Base-by-base conservation (phyloP, 1,140 invertebrate genomes). In the Papilio polyxenes region DNA sequence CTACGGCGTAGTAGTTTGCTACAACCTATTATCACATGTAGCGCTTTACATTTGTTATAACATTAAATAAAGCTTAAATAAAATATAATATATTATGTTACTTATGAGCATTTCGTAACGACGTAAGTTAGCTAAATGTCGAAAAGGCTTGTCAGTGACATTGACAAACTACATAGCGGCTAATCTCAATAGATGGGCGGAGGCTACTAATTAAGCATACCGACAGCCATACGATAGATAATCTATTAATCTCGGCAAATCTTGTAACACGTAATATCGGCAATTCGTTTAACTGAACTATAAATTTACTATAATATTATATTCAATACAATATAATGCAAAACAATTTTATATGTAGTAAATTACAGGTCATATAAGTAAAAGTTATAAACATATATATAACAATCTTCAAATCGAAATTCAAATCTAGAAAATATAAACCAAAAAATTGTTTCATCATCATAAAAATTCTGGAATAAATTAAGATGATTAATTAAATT, bases 101-200 rank as follows among this genome's bases (percentile, higher is more conserved):
- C 56, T n/a, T 17, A 17, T 59, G 17, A 17, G 8, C 56, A 59
- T 51, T 51, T n/a, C 23, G 23, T 17, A 56, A 56, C 20, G 48
- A 31, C 51, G 10, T 78, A 59, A 78, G 76, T 62, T 62, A 59
- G 76, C 56, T 78, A 78, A 78, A 78, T 78, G 76, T 62, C 23
- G 51, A 78, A 78, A 78, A 78, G 51, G 76, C 85, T 87, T 88
- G 85, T 83, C 83, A 75, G 31, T 87, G 87, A 88, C 87, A 82
- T 85, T 88, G 87, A 88, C 84, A 87, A 88, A 88, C 85, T 85
- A 82, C 81, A 82, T 40, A 76, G 20, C 74, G 40, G 65, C 59
- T 83, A 83, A 85, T 85, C 83, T 72, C 85, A 48, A 83, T 81
- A 51, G 75, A 83, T 83, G 77, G 82, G 75, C 37, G 75, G 76